Percentiles rank a stretch among this genome's conserved stretches.
Evolutionary conservation across 1,140 invertebrate genomes (phyloP).

Genomic region (Neocloeon triangulifer): DNA sequence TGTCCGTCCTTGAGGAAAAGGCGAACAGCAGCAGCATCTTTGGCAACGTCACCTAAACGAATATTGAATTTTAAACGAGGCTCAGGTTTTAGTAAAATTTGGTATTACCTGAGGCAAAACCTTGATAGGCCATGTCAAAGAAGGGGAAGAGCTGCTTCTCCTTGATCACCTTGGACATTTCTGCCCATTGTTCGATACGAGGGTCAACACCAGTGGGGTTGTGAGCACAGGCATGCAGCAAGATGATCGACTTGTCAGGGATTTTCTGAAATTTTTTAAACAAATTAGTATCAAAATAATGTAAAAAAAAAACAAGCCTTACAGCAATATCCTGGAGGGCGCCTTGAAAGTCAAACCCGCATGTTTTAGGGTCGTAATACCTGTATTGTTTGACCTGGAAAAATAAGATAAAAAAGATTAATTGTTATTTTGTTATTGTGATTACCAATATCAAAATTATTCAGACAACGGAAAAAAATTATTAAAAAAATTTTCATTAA

Average conservation of each 20-base stretch:
- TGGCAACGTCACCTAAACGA: conserved; percentile 58
- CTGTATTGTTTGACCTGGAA: conserved; percentile 84
- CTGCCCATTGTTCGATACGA: conserved; percentile 77
- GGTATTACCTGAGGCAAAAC: conserved; percentile 76
- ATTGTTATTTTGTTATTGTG: too few relatives aligned
- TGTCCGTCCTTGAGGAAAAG: conserved; percentile 86
- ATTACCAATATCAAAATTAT: too few relatives aligned
- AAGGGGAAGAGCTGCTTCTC: conserved; percentile 78
- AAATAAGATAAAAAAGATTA: too few relatives aligned
- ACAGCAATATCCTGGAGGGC: conserved; percentile 78
- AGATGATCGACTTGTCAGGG: conserved; percentile 75
- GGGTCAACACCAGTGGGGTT: conserved; percentile 97
- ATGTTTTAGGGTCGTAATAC: conserved; percentile 90
- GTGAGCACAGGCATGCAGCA: conserved; percentile 96
- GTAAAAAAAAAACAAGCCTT: too few relatives aligned
- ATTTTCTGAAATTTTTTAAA: conserved; percentile 48
- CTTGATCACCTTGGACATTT: conserved; percentile 58
- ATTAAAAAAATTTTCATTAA: too few relatives aligned
- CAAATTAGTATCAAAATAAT: conserved; percentile 1
- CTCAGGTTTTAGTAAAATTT: conserved; percentile 4
- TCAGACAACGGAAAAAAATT: too few relatives aligned
- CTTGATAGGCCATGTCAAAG: conserved; percentile 99
- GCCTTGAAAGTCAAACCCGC: conserved; percentile 84
- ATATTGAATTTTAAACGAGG: conserved; percentile 2
- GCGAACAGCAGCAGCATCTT: conserved; percentile 75